Evolutionary conservation across 2,888 invertebrate species (phyloP).

Genomic region (Ctena decussata): DNA sequence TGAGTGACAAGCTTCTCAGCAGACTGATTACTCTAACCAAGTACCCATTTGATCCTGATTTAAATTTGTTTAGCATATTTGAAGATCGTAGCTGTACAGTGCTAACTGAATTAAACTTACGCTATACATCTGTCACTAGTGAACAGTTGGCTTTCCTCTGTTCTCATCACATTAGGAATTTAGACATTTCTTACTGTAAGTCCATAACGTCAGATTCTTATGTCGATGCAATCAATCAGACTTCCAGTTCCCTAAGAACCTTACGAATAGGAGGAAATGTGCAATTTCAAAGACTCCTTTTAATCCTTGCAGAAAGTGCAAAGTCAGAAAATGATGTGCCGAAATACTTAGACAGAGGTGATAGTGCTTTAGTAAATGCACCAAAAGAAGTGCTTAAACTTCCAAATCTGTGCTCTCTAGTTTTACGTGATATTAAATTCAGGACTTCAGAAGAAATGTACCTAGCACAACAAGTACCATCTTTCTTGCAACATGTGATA

Average conservation of each 20-base stretch:
- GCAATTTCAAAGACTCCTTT: constrained; percentile 46
- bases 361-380: not conserved
- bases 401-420: constrained; percentile 63
- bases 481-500: constrained; percentile 88
- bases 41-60: constrained; percentile 34
- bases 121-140: constrained; percentile 89
- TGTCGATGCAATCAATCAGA: constrained; percentile 55
- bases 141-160: constrained; percentile 91
- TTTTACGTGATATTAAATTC: constrained; percentile 64
- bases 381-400: constrained; percentile 52
- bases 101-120: constrained; percentile 71
- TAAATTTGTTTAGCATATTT: constrained; percentile 60
- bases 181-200: constrained; percentile 93
- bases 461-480: not conserved
- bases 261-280: constrained; percentile 90
- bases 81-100: constrained; percentile 56
- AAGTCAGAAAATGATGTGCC: not conserved
- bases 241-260: constrained; percentile 90
- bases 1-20: constrained; percentile 57
- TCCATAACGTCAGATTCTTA: constrained; percentile 87
- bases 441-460: not conserved
- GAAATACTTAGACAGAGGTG: constrained; percentile 10
- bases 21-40: constrained; percentile 42
- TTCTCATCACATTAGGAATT: constrained; percentile 91
- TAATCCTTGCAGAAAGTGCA: constrained; percentile 36